A percentile compares a stretch with the other conserved stretches of the same genome.
phyloP scores from a whole-genome alignment of 2,113 vertebrate species.

The Albula goreensis region DNA sequence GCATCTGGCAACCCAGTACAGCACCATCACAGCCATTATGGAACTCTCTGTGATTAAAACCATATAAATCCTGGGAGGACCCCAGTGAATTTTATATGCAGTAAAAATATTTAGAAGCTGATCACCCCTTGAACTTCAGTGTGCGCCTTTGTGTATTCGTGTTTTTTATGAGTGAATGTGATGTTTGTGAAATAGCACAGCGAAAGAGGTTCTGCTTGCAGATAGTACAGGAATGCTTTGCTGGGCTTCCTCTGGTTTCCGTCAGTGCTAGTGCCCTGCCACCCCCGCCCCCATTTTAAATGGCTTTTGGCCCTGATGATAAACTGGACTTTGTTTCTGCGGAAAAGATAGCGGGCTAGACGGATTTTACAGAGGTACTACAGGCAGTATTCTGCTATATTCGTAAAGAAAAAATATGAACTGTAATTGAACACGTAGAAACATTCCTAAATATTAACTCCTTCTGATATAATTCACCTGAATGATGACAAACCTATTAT shows the following conservation, averaged over 20 bases:
- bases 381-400: too few relatives aligned
- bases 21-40: too few relatives aligned
- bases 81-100: background rate
- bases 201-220: background rate
- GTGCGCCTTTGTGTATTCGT: too few relatives aligned
- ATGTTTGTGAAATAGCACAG: conserved; percentile 1
- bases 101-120: background rate
- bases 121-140: background rate
- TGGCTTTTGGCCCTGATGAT: background rate
- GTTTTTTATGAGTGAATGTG: background rate
- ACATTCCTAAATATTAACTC: too few relatives aligned
- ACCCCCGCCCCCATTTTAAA: background rate
- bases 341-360: too few relatives aligned
- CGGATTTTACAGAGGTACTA: too few relatives aligned
- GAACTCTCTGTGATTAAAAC: too few relatives aligned
- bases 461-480: too few relatives aligned
- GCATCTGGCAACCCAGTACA: too few relatives aligned
- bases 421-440: too few relatives aligned
- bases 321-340: background rate
- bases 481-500: too few relatives aligned
- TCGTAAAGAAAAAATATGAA: too few relatives aligned
- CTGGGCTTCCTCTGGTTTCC: background rate
- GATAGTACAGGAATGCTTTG: background rate
- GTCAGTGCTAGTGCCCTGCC: background rate
- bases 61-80: background rate